Evolutionary conservation across 2,113 vertebrate genomes (phyloP).

Genomic region (Tretioscincus oriximinensis): DNA sequence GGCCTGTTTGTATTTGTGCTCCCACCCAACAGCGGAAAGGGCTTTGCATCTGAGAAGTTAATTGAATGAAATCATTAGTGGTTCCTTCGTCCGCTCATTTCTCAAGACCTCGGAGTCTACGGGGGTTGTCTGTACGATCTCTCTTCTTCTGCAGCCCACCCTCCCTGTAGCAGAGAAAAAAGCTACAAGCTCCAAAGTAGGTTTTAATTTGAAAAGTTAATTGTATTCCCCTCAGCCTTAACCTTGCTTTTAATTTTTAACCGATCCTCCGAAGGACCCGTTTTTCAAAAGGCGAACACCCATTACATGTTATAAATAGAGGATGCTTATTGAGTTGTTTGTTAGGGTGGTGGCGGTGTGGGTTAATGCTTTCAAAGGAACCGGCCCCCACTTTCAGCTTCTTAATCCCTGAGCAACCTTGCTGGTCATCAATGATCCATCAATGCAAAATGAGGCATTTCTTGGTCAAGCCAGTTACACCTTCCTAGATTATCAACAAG

Average conservation of each 20-base stretch:
- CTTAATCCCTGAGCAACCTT: background rate
- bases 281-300: background rate
- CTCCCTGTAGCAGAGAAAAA: background rate
- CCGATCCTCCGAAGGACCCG: background rate
- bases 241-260: slow-evolving; percentile 20
- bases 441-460: background rate
- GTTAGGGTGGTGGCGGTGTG: background rate
- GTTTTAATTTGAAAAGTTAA: slow-evolving; percentile 29
- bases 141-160: background rate
- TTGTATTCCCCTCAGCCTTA: slow-evolving; percentile 13
- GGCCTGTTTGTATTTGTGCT: background rate
- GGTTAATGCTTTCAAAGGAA: background rate
- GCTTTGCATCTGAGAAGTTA: background rate
- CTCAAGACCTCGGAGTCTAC: background rate
- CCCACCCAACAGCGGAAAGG: background rate
- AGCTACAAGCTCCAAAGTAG: background rate
- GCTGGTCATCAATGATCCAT: background rate
- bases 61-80: slow-evolving; percentile 31
- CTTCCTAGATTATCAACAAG: no score
- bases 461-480: background rate
- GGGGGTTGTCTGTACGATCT: background rate
- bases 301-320: background rate
- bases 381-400: background rate
- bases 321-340: background rate
- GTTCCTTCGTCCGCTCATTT: background rate